Evolutionary conservation across 1,140 invertebrate species (phyloP).

Genomic region (Andricus grossulariae): DNA sequence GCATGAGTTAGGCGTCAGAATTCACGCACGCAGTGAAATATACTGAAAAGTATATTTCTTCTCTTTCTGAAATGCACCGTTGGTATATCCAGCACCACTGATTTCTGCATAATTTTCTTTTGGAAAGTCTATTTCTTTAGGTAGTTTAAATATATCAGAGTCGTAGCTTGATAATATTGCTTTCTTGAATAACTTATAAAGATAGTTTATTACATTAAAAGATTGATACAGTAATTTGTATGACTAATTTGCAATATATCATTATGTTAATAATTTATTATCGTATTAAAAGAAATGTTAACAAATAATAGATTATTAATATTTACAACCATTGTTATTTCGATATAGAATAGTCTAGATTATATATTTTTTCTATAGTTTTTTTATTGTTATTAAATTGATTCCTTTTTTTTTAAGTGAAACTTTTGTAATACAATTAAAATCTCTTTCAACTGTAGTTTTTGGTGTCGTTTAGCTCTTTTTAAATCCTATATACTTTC

Average conservation of each 20-base stretch:
- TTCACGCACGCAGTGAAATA: constrained; percentile 25
- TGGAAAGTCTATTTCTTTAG: too few relatives aligned
- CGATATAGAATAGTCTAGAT: neutral
- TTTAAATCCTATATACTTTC: constrained; percentile 26
- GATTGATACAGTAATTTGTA: too few relatives aligned
- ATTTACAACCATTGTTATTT: constrained; percentile 6
- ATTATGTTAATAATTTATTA: too few relatives aligned
- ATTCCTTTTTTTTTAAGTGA: neutral
- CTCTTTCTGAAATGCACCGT: constrained; percentile 4
- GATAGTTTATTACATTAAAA: too few relatives aligned
- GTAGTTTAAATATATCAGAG: too few relatives aligned
- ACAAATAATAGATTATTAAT: too few relatives aligned
- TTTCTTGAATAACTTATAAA: too few relatives aligned
- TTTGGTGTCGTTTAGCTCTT: constrained; percentile 11
- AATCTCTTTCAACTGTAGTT: constrained; percentile 25
- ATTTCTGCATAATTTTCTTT: constrained; percentile 6
- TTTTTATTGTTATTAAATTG: neutral
- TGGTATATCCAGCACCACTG: constrained; percentile 18
- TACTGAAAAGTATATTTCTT: neutral
- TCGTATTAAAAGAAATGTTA: too few relatives aligned
- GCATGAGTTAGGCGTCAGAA: constrained; percentile 16
- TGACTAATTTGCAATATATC: too few relatives aligned
- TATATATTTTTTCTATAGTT: neutral
- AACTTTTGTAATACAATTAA: constrained; percentile 28
- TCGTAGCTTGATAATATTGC: too few relatives aligned